These are phyloP conservation scores for Hippocampus kuda DNA, from an alignment of 2,797 vertebrate species.

Conservation along the genomic window DNA sequence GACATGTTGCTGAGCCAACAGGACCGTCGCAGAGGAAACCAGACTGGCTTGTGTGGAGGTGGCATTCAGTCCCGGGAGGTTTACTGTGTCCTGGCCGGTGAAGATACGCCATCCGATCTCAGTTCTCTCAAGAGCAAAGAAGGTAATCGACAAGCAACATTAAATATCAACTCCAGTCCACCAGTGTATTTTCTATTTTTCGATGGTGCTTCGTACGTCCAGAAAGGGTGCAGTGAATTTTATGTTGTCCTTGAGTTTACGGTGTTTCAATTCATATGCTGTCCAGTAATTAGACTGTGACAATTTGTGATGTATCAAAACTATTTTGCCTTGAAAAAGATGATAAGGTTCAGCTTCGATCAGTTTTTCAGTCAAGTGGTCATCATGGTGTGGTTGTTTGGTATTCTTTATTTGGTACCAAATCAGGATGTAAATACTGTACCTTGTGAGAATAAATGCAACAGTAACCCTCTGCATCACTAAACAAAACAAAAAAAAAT, in stretches of 20 bases:
- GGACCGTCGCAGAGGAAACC: slow-evolving; percentile 86
- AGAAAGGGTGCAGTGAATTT: neutral
- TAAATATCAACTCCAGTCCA: neutral
- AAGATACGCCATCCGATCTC: slow-evolving; percentile 65
- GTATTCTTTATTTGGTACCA: no score
- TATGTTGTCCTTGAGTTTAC: neutral
- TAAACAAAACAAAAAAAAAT: no score
- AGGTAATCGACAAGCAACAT: slow-evolving; percentile 57
- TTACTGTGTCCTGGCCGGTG: slow-evolving; percentile 78
- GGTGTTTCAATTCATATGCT: neutral
- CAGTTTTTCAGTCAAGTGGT: no score
- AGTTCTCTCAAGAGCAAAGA: slow-evolving; percentile 74
- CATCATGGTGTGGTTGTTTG: no score
- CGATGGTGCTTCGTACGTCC: neutral
- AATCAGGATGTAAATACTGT: no score
- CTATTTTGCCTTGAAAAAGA: neutral
- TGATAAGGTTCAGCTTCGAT: no score
- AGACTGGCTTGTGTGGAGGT: slow-evolving; percentile 85
- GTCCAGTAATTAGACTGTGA: neutral
- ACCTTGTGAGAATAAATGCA: no score
- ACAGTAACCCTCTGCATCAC: no score
- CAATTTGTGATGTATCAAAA: neutral
- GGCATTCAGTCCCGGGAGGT: slow-evolving; percentile 82
- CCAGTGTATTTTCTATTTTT: neutral
- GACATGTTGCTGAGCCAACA: slow-evolving; percentile 89